These are phyloP conservation scores for Elephantulus edwardii DNA, from an alignment of 2,113 vertebrate species.

Conservation along the genomic window DNA sequence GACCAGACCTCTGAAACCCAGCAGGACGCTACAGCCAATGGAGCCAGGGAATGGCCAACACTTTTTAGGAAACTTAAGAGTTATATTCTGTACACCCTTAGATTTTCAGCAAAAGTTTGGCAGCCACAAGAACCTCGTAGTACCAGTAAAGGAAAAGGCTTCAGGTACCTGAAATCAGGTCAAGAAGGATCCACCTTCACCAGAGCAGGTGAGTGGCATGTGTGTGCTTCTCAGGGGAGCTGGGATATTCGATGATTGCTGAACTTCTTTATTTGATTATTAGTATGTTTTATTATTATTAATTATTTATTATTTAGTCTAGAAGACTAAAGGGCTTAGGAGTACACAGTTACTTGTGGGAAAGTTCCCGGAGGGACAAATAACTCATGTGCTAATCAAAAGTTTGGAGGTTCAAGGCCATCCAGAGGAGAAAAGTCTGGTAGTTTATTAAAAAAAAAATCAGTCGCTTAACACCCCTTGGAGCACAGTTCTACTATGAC, in stretches of 20 bases:
- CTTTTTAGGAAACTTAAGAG: not conserved
- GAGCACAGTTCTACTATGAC: not conserved
- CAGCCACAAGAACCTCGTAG: not conserved
- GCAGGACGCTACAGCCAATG: not conserved
- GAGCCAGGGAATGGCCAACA: not conserved
- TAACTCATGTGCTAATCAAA: not conserved
- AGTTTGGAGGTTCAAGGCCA: not conserved
- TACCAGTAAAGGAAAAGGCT: not conserved
- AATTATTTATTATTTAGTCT: too few relatives aligned
- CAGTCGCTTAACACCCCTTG: not conserved
- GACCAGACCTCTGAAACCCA: not conserved
- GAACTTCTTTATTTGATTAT: not conserved
- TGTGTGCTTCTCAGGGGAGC: not conserved
- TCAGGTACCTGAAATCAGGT: not conserved
- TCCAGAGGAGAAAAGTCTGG: not conserved
- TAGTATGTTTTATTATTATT: too few relatives aligned
- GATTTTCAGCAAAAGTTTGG: not conserved
- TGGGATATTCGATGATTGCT: not conserved
- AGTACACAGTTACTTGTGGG: not conserved
- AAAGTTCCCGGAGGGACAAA: not conserved
- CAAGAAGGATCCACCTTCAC: not conserved
- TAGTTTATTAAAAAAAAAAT: not conserved
- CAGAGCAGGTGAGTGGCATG: fast-evolving
- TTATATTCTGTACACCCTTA: not conserved
- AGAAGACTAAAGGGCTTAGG: too few relatives aligned